Percentiles rank a stretch among this genome's conserved stretches.
Conservation (phyloP, 2,797 vertebrate species). For the Arrhamphus sclerolepis region DNA sequence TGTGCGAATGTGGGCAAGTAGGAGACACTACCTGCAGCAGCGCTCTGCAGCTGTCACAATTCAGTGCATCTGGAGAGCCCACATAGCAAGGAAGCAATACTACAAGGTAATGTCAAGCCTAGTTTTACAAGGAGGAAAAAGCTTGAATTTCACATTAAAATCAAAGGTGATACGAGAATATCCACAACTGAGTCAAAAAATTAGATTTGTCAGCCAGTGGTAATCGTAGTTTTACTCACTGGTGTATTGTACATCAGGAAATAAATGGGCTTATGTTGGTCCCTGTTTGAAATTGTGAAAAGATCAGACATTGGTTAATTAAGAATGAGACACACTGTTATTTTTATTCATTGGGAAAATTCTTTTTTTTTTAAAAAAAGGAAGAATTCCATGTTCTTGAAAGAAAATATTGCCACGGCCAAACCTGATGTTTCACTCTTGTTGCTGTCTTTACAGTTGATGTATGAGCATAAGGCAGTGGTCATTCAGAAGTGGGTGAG, state of each 20-base stretch:
- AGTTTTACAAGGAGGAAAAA: neutral
- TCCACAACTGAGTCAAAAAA: neutral
- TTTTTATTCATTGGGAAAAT: neutral
- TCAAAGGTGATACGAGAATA: neutral
- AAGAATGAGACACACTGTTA: too few relatives aligned
- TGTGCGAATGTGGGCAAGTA: constrained; percentile 86
- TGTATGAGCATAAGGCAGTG: constrained; percentile 87
- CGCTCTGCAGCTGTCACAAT: constrained; percentile 83
- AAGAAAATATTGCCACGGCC: neutral
- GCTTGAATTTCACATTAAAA: neutral
- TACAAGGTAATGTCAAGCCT: constrained; percentile 51
- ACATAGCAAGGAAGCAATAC: constrained; percentile 66
- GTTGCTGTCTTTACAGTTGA: constrained; percentile 78
- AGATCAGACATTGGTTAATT: too few relatives aligned
- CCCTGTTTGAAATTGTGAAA: too few relatives aligned
- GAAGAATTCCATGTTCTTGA: neutral
- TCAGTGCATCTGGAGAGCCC: constrained; percentile 87
- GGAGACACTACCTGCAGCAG: constrained; percentile 78
- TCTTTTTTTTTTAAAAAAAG: neutral
- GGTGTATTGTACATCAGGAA: too few relatives aligned
- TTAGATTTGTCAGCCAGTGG: too few relatives aligned
- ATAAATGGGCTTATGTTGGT: too few relatives aligned
- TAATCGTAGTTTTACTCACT: neutral
- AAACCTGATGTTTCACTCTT: neutral
- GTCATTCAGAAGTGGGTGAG: constrained; percentile 88